Evolutionary conservation across 2,888 invertebrate species (phyloP), one percentile per base, ranked within the genome.

Genomic region (Pristionchus entomophagus): DNA sequence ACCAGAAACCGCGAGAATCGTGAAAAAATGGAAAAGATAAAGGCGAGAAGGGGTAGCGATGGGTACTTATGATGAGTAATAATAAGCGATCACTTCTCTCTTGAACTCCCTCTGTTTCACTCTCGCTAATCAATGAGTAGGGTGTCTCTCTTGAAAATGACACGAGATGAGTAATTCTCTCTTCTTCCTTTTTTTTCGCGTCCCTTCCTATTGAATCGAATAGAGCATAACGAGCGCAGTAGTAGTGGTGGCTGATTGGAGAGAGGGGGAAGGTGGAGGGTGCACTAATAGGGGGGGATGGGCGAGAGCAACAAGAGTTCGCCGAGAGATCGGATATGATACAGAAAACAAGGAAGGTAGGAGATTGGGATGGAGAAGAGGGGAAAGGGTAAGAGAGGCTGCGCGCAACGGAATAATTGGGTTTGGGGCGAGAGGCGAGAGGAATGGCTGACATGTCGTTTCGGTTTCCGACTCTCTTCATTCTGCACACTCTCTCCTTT

Each of bases 61-160:
- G 4, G 38, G 69, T 8, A 8, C 19, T 38, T 59, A 4, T 14
- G 65, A 65, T 65, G 73, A 73, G 73, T 45, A 73, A 73, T 41
- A 35, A 22, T 0, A n/a, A n/a, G n/a, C 0, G 65, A 38, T 38
- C 35, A 14, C n/a, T 22, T 56, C 56, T 22, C 56, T 56, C 56
- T 56, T 22, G 65, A 65, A 73, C 73, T 41, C 73, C 32, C 38
- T 22, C 73, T n/a, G n/a, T n/a, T n/a, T n/a, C n/a, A n/a, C n/a
- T n/a, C n/a, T n/a, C n/a, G n/a, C 73, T 73, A 73, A 73, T 73
- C 38, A 41, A 73, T 73, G 73, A 12, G 22, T 4, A 19, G 65
- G 32, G 32, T n/a, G 14, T 26, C 14, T 62, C 62, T 62, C 62
- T 6, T 65, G 77, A 77, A 77, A 77, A 35, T 77, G 49, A 78